These are phyloP conservation scores for Ranitomeya variabilis DNA, from an alignment of 2,113 vertebrate species.

Conservation along the genomic window DNA sequence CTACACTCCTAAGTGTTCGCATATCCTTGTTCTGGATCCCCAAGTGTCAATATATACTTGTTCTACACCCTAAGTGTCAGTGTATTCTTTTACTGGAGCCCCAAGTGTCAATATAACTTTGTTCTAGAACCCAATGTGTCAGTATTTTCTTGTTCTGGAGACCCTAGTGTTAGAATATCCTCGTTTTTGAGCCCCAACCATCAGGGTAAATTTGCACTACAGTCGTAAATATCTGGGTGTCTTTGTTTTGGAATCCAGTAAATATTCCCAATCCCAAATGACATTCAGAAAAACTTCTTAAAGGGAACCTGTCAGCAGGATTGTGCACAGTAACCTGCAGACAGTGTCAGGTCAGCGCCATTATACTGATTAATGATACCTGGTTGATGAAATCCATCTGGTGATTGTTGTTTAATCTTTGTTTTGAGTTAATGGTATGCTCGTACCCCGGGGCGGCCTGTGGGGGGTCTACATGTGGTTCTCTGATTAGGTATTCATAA, in stretches of 20 bases:
- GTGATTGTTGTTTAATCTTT: no score
- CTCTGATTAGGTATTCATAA: no score
- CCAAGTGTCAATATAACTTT: neutral
- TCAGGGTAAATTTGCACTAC: neutral
- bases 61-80: neutral
- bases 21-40: neutral
- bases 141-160: neutral
- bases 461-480: no score
- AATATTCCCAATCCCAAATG: no score
- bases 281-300: no score
- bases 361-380: no score
- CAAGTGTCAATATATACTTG: neutral
- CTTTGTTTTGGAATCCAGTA: neutral
- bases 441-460: no score
- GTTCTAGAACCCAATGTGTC: neutral
- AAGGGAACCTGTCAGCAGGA: no score
- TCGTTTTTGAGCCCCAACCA: neutral
- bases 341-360: no score
- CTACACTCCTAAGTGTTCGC: neutral
- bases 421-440: no score
- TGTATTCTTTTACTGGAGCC: neutral
- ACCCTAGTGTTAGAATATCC: neutral
- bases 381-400: no score
- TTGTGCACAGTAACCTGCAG: no score
- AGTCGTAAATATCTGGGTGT: neutral